A percentile compares a stretch with the other conserved stretches of the same genome.
These are phyloP conservation scores for Gnatocerus cornutus DNA, from an alignment of 2,888 invertebrate genomes.

Conservation along the genomic window DNA sequence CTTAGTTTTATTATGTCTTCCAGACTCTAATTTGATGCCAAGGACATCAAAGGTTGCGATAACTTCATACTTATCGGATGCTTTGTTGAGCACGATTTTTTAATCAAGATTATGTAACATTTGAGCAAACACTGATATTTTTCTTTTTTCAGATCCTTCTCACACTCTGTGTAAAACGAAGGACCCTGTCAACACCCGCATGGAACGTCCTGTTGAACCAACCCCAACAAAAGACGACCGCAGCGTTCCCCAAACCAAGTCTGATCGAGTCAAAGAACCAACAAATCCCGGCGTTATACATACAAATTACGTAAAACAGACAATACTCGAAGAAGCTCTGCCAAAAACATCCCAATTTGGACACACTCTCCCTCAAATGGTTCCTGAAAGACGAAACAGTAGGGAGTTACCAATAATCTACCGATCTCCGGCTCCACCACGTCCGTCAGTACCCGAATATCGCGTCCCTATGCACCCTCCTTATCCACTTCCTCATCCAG, in stretches of 20 bases:
- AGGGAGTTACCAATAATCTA: neutral
- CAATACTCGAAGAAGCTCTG: neutral
- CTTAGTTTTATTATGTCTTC: too few relatives aligned
- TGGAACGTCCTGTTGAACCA: neutral
- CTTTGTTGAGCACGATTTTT: too few relatives aligned
- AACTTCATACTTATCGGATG: too few relatives aligned
- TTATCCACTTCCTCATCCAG: constrained; percentile 1
- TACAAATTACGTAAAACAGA: neutral
- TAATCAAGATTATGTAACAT: too few relatives aligned
- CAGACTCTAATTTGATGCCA: too few relatives aligned
- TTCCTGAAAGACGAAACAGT: constrained; percentile 17
- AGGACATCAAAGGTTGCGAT: too few relatives aligned
- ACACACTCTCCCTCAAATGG: constrained; percentile 35
- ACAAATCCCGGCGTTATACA: neutral
- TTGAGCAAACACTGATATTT: too few relatives aligned
- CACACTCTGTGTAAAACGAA: constrained; percentile 54
- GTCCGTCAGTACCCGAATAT: constrained; percentile 3
- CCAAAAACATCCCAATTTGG: neutral
- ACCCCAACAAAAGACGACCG: neutral
- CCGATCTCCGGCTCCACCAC: neutral
- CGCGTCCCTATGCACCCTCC: neutral
- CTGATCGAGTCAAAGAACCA: too few relatives aligned
- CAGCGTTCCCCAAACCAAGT: constrained; percentile 1
- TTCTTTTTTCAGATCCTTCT: constrained; percentile 53
- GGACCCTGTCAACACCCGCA: constrained; percentile 30